Evolutionary conservation across 2,888 invertebrate genomes (phyloP), one percentile per base, ranked within the genome.

Genomic region (Muschampia plurimacula): DNA sequence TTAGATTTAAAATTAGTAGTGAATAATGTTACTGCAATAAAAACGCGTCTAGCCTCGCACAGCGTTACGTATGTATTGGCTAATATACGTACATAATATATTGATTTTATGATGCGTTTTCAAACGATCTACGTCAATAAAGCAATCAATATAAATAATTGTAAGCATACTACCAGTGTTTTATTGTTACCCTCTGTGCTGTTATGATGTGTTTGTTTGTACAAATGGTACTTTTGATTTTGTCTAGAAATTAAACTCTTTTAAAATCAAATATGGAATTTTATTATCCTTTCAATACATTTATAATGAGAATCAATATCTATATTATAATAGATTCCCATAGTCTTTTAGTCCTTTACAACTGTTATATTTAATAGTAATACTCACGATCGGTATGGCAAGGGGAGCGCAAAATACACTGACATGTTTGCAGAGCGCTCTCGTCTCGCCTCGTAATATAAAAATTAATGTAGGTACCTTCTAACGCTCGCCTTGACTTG

Each of bases 161-260:
- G 80, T 93, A 92, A 92, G 92, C 89, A 89, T 90, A 84, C 69
- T 76, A 79, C 76, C 82, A 82, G 86, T 87, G 87, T 90, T 91
- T 90, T 83, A 89, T 90, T 77, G 81, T 79, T 79, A 77, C 79
- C 77, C 73, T 28, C 64, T 67, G 22, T 63, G 63, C 57, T 73
- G 68, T 69, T 68, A 49, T 75, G 74, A 75, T 69, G 77, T 78
- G 77, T 79, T 80, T 80, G 77, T 79, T 73, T 79, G 77, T 78
- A 78, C 46, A 62, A 74, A 76, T 74, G 77, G 77, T 76, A 75
- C 75, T 44, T 65, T 71, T 79, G 77, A 79, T 78, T 78, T 79
- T 79, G 77, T 82, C 80, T 81, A 81, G 81, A 69, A 79, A 80
- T 78, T 78, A 81, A 41, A 15, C 49, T 49, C 52, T 9, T 49